phyloP scores from a whole-genome alignment of 92 coral and sea anemone genomes.

The Hydrozoanthus gracilis region DNA sequence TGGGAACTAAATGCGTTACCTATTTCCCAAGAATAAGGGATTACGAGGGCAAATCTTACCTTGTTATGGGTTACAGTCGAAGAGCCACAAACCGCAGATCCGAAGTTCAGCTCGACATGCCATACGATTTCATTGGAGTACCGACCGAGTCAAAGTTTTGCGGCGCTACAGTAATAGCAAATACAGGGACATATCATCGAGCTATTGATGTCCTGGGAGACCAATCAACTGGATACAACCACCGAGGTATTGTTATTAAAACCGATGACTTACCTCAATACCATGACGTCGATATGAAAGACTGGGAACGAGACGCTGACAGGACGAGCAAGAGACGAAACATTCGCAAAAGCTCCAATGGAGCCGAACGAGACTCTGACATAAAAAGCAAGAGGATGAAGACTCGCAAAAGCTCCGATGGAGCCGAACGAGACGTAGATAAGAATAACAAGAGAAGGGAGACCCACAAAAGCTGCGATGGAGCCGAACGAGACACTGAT shows the following conservation, averaged over 20 bases:
- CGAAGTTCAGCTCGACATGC: constrained; percentile 50
- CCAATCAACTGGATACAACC: constrained; percentile 13
- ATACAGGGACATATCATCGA: constrained; percentile 44
- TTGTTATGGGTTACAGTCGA: constrained; percentile 50
- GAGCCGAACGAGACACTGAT: too few relatives aligned
- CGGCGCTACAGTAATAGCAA: constrained; percentile 55
- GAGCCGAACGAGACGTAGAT: neutral
- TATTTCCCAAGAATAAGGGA: constrained; percentile 19
- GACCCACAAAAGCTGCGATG: too few relatives aligned
- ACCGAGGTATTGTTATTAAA: constrained; percentile 50
- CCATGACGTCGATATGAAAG: constrained; percentile 46
- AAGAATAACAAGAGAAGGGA: neutral
- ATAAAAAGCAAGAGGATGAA: too few relatives aligned
- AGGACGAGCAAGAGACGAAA: neutral
- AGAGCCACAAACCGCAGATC: constrained; percentile 23
- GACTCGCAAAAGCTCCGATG: too few relatives aligned
- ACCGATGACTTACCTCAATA: constrained; percentile 48
- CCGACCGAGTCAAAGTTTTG: constrained; percentile 55
- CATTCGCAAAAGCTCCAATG: too few relatives aligned
- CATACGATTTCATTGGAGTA: constrained; percentile 53
- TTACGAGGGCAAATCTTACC: constrained; percentile 41
- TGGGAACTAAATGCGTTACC: constrained; percentile 48
- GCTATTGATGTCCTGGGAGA: constrained; percentile 40
- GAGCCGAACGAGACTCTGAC: too few relatives aligned
- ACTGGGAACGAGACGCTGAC: constrained; percentile 4